Evolutionary conservation across 2,888 invertebrate species (phyloP).

Genomic region (Gymnocheta viridis): DNA sequence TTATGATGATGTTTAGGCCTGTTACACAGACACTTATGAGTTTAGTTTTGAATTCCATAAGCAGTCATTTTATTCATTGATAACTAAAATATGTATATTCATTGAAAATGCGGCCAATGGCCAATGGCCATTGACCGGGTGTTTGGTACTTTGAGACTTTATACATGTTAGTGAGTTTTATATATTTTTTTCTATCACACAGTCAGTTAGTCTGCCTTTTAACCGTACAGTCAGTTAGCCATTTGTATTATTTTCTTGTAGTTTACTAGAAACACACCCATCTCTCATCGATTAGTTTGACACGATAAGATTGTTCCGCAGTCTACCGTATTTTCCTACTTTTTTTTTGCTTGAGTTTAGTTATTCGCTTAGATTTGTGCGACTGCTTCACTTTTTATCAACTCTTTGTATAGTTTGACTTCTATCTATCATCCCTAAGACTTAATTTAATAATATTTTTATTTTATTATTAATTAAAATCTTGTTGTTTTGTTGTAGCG

Average conservation of each 20-base stretch:
- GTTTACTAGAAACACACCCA: constrained; percentile 59
- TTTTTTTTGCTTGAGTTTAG: constrained; percentile 43
- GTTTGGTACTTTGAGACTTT: constrained; percentile 45
- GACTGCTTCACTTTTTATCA: constrained; percentile 1
- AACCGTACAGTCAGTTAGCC: neutral
- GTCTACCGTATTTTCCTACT: constrained; percentile 42
- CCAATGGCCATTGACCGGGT: constrained; percentile 55
- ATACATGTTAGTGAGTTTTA: neutral
- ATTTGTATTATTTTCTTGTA: constrained; percentile 14
- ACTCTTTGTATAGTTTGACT: constrained; percentile 25
- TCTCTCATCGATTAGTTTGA: constrained; percentile 63
- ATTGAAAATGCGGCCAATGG: constrained; percentile 62
- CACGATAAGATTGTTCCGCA: constrained; percentile 51
- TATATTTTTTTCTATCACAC: constrained; percentile 2
- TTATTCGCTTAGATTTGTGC: neutral
- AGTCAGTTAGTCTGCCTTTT: constrained; percentile 1
- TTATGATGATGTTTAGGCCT: constrained; percentile 25
- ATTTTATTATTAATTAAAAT: constrained; percentile 50
- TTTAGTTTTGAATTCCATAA: constrained; percentile 14
- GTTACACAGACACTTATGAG: constrained; percentile 35
- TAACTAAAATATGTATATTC: constrained; percentile 45
- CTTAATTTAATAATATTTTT: neutral
- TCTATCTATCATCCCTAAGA: neutral
- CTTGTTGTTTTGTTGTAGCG: neutral
- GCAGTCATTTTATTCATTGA: constrained; percentile 48